These are phyloP conservation scores for Amniataba percoides DNA, from an alignment of 2,797 vertebrate species.

Conservation along the genomic window DNA sequence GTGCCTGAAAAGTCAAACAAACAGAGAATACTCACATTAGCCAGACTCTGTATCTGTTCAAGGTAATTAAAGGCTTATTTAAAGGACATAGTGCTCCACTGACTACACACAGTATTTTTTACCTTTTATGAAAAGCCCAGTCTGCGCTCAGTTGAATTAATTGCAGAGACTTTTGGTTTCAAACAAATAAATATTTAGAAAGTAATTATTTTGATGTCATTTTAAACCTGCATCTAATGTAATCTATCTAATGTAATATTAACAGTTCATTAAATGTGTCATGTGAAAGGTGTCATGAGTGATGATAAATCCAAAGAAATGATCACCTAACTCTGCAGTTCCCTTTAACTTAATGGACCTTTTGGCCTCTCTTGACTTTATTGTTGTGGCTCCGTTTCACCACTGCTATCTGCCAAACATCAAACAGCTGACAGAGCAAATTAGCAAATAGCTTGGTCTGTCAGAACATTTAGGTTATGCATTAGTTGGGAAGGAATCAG, in stretches of 20 bases:
- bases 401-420: neutral
- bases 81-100: neutral
- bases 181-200: neutral
- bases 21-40: neutral
- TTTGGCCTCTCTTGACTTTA: too few relatives aligned
- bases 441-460: neutral
- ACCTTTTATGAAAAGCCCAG: neutral
- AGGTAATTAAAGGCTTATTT: constrained; percentile 1
- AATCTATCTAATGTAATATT: too few relatives aligned
- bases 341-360: neutral
- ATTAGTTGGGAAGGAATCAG: too few relatives aligned
- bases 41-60: neutral
- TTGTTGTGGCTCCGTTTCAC: too few relatives aligned
- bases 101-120: neutral
- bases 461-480: neutral
- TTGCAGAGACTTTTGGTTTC: neutral
- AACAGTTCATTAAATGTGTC: neutral
- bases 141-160: neutral
- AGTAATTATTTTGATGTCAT: neutral
- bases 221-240: neutral
- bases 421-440: neutral
- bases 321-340: neutral
- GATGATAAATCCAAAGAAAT: neutral
- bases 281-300: neutral
- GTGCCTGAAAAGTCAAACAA: neutral